Conservation (phyloP, 2,113 vertebrate genomes). For the Nesospiza acunhae region DNA sequence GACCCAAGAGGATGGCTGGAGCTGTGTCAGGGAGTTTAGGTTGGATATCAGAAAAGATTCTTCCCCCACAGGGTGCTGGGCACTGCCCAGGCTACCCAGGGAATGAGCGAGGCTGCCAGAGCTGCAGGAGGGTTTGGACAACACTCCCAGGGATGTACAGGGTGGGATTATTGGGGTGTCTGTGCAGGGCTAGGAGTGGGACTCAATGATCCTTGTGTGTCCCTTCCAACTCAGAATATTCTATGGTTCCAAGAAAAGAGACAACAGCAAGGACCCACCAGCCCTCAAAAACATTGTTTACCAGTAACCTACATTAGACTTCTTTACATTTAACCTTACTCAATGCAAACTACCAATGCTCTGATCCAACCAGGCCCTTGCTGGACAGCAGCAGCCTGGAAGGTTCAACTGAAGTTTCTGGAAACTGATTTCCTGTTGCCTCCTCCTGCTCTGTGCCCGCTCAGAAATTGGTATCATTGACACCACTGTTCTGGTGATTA, state of each 20-base stretch:
- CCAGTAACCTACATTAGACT: not conserved
- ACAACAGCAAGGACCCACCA: not conserved
- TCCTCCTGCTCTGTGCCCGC: not conserved
- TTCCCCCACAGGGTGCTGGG: not conserved
- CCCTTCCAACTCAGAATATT: not conserved
- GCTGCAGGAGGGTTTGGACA: not conserved
- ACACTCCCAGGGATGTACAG: fast-evolving
- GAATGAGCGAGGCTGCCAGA: not conserved
- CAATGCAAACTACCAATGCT: not conserved
- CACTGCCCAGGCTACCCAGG: not conserved
- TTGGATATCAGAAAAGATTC: not conserved
- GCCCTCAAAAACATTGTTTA: not conserved
- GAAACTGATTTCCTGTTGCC: not conserved
- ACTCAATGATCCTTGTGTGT: not conserved
- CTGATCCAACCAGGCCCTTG: not conserved
- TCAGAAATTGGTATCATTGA: not conserved
- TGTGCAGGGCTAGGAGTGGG: not conserved
- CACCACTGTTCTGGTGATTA: not conserved
- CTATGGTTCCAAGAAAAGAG: not conserved
- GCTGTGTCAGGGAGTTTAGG: not conserved
- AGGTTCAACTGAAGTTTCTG: not conserved
- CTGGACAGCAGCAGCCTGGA: not conserved
- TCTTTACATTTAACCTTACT: not conserved
- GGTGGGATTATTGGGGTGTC: not conserved
- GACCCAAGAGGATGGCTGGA: not conserved